Evolutionary conservation across 2,113 vertebrate genomes (phyloP).

Genomic region (Lycaon pictus): DNA sequence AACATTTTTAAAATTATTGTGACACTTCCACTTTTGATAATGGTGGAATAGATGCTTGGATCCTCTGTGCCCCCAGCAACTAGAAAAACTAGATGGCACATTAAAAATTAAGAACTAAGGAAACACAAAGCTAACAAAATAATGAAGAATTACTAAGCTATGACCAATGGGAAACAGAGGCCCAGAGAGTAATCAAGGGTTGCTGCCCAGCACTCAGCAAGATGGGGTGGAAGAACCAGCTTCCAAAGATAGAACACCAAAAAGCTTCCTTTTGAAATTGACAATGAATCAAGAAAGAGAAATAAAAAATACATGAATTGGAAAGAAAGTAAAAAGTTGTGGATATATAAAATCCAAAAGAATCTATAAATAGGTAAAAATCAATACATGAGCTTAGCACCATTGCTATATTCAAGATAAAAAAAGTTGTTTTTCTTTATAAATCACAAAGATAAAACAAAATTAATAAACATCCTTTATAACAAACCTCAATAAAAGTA

Average conservation of each 20-base stretch:
- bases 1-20: not conserved
- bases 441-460: not conserved
- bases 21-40: not conserved
- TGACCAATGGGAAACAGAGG: not conserved
- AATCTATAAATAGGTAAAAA: not conserved
- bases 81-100: not conserved
- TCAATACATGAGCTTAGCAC: not conserved
- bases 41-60: not conserved
- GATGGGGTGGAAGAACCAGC: not conserved
- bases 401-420: not conserved
- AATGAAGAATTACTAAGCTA: not conserved
- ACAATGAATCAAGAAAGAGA: not conserved
- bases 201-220: not conserved
- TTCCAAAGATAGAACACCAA: not conserved
- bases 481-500: not conserved
- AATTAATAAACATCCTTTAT: not conserved
- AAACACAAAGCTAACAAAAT: not conserved
- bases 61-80: not conserved
- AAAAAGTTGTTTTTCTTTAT: not conserved
- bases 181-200: not conserved
- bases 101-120: not conserved
- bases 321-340: not conserved
- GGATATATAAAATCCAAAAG: not conserved
- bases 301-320: not conserved
- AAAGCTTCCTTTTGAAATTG: not conserved